Base-by-base conservation (phyloP, 2,113 vertebrate species). In the Thermophis baileyi region DNA sequence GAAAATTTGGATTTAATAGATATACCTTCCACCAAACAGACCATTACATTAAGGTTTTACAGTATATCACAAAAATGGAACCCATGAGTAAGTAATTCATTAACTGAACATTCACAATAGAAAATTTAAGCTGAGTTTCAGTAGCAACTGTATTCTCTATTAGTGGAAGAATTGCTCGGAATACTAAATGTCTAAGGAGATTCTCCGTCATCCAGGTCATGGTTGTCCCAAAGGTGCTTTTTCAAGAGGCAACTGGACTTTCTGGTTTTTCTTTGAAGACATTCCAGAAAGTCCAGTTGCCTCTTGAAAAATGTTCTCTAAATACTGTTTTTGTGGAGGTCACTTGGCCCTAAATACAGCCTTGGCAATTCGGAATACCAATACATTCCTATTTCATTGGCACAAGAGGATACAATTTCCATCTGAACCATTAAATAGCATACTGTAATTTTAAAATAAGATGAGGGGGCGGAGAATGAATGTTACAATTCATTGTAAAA, bases 401-500 rank as follows among this genome's bases (percentile, higher is more conserved):
- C 27, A 49, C 10, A 20, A 49, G 53, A 10, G 18, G 50, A 18
- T 12, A 51, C 3, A 57, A 18, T 49, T 91, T 40, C 22, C 8
- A 49, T 27, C n/a, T 12, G 7, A 16, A 89, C 91, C 16, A 25
- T 63, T 91, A 0, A 11, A 12, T 85, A 93, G 85, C 95, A 0
- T 94, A 94, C 94, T 93, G 92, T 90, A 89, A 91, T 96, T 96
- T 94, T 92, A 94, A 85, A 91, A 20, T 46, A 47, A 18, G 51
- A 53, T 27, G 55, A 51, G 94, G 93, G 91, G 94, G 11, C 0
- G 4, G 94, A 94, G 54, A 49, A 54, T 93, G 95, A 93, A 94
- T 96, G 96, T 93, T 92, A 95, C 93, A 95, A 95, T 94, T 94
- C 95, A 63, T 87, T 95, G 94, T 94, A 95, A 96, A 96, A 94